phyloP scores from a whole-genome alignment of 2,888 invertebrate genomes.

The Muschampia plurimacula region DNA sequence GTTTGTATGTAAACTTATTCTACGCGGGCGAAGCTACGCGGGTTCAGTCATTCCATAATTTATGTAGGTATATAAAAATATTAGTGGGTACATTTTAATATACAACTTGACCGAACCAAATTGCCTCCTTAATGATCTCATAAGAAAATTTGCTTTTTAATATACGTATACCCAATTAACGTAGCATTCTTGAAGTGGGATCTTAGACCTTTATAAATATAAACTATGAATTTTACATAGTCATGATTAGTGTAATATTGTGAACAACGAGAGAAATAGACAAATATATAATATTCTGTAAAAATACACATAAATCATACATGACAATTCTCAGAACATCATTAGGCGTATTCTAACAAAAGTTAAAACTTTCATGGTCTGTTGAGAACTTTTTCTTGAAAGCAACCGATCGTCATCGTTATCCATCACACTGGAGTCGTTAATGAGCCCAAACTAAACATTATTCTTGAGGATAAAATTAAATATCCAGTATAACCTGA shows the following conservation, averaged over 20 bases:
- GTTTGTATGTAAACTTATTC: too few relatives aligned
- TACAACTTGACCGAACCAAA: too few relatives aligned
- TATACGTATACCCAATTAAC: too few relatives aligned
- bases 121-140: too few relatives aligned
- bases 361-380: constrained; percentile 46
- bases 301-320: constrained; percentile 40
- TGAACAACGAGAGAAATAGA: constrained; percentile 16
- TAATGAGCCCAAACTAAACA: constrained; percentile 63
- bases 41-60: too few relatives aligned
- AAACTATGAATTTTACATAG: neutral
- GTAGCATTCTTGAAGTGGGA: too few relatives aligned
- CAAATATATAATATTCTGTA: constrained; percentile 2
- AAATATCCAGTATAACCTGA: constrained; percentile 48
- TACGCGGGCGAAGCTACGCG: too few relatives aligned
- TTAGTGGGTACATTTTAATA: too few relatives aligned
- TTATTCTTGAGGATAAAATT: constrained; percentile 18
- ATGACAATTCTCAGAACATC: constrained; percentile 29
- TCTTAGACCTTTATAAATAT: too few relatives aligned
- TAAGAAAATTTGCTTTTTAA: too few relatives aligned
- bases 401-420: constrained; percentile 49
- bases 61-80: too few relatives aligned
- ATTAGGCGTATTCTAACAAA: constrained; percentile 33
- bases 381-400: constrained; percentile 47
- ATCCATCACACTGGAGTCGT: constrained; percentile 68
- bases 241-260: neutral